Base-by-base conservation (phyloP, 2,113 vertebrate species). In the Hassar affinis region DNA sequence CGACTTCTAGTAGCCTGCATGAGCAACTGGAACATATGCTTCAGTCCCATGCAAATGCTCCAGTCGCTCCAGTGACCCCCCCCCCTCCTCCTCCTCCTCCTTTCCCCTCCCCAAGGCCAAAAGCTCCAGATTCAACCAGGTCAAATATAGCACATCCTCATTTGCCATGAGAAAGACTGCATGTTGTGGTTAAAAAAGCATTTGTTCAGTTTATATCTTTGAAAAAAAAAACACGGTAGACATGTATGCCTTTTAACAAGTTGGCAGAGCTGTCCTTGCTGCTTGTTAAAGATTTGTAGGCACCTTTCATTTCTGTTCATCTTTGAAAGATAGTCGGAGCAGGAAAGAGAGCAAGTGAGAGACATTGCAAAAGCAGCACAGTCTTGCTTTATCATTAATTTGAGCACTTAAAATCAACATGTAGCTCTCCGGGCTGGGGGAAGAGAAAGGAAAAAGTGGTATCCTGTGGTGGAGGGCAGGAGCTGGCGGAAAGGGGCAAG, bases 1-100 rank as follows among this genome's bases (percentile, higher is more conserved):
- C 85, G 88, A 93, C 90, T 93, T 93, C 92, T 91, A 57, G 84
- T 92, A 92, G 92, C 92, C 91, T 92, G 90, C 92, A 92, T 93
- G 91, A 90, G 92, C 90, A 91, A 89, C 91, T 91, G 85, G 81
- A 85, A 62, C 79, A 66, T 69, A 42, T 42, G 38, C 61, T 27
- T n/a, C 20, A 6, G 71, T 17, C 52, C 52, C 22, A 84, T 92
- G 89, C 86, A 90, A 89, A 86, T 89, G 90, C 88, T 90, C 77
- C 89, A 89, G 80, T 92, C 87, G 30, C 87, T 86, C 81, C 47
- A 18, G 72, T 87, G 85, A 77, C 75, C 69, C 66, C 45, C 47
- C 15, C 18, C 57, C 51, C 35, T n/a, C 61, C 49, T 61, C 35
- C 47, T n/a, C n/a, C n/a, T n/a, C 15, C 30, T 0, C 17, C 18